Percentiles rank a stretch among this genome's conserved stretches.
Conservation (phyloP, 2,888 invertebrate species). For the Ditula angustiorana region DNA sequence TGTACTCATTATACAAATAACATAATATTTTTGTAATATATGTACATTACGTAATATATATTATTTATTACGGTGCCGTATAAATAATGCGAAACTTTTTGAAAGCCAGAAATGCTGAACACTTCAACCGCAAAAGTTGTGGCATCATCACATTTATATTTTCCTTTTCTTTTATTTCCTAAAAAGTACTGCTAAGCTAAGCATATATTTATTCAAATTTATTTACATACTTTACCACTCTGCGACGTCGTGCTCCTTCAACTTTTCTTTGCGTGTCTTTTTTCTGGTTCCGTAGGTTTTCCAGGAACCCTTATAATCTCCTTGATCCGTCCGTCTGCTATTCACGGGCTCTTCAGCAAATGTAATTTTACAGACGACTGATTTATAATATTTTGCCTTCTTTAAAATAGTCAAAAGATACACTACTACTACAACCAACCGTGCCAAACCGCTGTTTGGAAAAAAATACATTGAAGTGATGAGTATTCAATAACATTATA, state of each 20-base stretch:
- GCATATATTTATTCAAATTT: slow-evolving; percentile 17
- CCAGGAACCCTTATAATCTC: slow-evolving; percentile 23
- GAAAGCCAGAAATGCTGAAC: background rate
- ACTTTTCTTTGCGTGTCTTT: slow-evolving; percentile 19
- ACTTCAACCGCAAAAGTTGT: background rate
- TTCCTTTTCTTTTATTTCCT: background rate
- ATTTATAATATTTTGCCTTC: background rate
- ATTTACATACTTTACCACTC: slow-evolving; percentile 16
- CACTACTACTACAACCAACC: too few relatives aligned
- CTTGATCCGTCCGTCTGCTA: slow-evolving; percentile 25
- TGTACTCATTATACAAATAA: too few relatives aligned
- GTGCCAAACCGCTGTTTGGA: background rate
- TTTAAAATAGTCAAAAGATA: background rate
- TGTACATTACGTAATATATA: too few relatives aligned
- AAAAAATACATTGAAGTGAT: background rate
- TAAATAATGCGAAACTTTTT: background rate
- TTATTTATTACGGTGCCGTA: background rate
- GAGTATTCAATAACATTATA: too few relatives aligned
- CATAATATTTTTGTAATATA: too few relatives aligned
- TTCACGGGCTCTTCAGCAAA: slow-evolving; percentile 4
- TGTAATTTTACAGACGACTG: slow-evolving; percentile 25
- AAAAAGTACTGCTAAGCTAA: slow-evolving; percentile 3
- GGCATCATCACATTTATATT: slow-evolving; percentile 6
- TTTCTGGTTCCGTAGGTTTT: slow-evolving; percentile 24
- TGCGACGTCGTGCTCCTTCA: slow-evolving; percentile 16